Percentiles rank a stretch among this genome's conserved stretches.
phyloP scores from a whole-genome alignment of 2,888 invertebrate species.

The Melikaiella ostensackeni region DNA sequence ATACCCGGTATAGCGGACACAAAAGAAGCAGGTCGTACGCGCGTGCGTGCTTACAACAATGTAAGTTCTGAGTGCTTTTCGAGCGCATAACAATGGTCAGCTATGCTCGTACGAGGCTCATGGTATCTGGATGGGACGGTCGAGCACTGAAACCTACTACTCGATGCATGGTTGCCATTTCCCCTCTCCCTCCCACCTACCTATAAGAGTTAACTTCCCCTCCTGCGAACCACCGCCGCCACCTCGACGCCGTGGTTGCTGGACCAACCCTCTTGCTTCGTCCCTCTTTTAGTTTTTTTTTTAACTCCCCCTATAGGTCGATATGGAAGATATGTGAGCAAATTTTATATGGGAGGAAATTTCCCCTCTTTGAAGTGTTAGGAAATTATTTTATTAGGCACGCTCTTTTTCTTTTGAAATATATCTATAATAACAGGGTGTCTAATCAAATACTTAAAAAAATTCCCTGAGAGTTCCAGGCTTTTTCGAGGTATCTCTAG shows the following conservation, averaged over 20 bases:
- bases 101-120: conserved; percentile 68
- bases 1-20: conserved; percentile 44
- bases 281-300: conserved; percentile 44
- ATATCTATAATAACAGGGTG: no score
- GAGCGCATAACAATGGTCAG: conserved; percentile 69
- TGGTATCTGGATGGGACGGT: conserved; percentile 63
- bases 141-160: conserved; percentile 62
- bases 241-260: conserved; percentile 23
- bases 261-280: conserved; percentile 33
- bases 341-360: background rate
- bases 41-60: conserved; percentile 68
- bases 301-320: conserved; percentile 25
- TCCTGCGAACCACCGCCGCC: conserved; percentile 51
- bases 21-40: conserved; percentile 54
- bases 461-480: no score
- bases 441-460: no score
- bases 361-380: no score
- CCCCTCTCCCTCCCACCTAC: conserved; percentile 39
- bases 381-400: no score
- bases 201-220: conserved; percentile 28
- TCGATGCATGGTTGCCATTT: conserved; percentile 53
- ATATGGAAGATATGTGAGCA: background rate
- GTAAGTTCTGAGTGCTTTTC: conserved; percentile 64
- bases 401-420: no score
- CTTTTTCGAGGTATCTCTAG: no score